These are phyloP conservation scores for Mesoligia furuncula DNA, from an alignment of 2,888 invertebrate species.

Conservation along the genomic window DNA sequence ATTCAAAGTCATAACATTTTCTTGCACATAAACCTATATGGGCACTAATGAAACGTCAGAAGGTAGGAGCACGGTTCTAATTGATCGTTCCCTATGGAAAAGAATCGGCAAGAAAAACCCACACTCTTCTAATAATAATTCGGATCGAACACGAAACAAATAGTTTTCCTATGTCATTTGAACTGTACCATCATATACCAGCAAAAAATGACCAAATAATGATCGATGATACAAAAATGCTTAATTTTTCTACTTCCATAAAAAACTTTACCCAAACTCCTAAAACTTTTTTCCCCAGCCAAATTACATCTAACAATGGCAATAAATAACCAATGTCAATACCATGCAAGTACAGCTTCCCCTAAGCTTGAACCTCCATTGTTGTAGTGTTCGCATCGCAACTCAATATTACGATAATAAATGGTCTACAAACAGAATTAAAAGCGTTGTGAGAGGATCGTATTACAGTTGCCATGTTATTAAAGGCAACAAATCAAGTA, in stretches of 20 bases:
- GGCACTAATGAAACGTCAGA: not conserved
- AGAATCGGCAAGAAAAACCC: not conserved
- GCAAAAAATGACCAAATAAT: not conserved
- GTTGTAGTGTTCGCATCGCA: constrained; percentile 67
- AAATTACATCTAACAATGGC: constrained; percentile 57
- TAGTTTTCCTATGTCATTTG: no score
- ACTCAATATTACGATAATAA: constrained; percentile 77
- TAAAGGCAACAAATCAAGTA: constrained; percentile 79
- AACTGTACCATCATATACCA: not conserved
- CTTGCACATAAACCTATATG: no score
- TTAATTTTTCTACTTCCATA: no score
- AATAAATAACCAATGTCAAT: constrained; percentile 78
- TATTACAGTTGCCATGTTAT: constrained; percentile 70
- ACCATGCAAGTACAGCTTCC: constrained; percentile 62
- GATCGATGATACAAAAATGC: not conserved
- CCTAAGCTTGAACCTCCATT: constrained; percentile 60
- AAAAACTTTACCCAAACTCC: not conserved
- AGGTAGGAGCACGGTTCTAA: no score
- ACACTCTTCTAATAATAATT: not conserved
- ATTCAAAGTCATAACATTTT: not conserved
- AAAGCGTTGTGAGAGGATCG: constrained; percentile 69
- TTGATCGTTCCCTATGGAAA: not conserved
- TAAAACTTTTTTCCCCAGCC: constrained; percentile 10
- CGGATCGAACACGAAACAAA: not conserved
- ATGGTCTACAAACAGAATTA: constrained; percentile 77